These are phyloP conservation scores for Catharus bicknelli DNA, from an alignment of 2,113 vertebrate species.

Conservation along the genomic window DNA sequence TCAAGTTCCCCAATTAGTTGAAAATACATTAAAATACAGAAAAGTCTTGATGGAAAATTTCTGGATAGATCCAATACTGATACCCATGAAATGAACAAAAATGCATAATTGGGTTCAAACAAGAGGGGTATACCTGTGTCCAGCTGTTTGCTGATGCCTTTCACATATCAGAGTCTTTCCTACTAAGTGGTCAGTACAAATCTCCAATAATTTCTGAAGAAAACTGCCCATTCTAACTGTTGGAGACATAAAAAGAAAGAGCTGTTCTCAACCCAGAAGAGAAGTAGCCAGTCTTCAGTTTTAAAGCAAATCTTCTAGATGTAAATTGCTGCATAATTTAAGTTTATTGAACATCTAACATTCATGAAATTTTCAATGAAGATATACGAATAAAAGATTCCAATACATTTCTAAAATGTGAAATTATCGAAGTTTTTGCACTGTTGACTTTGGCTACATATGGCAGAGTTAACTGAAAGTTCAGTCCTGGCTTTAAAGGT, in stretches of 20 bases:
- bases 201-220: not conserved
- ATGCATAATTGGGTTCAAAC: not conserved
- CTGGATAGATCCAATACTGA: not conserved
- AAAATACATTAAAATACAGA: not conserved
- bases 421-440: conserved; percentile 69
- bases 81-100: not conserved
- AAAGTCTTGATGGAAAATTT: not conserved
- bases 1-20: not conserved
- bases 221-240: not conserved
- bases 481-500: conserved; percentile 26
- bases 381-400: conserved; percentile 49
- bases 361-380: conserved; percentile 68
- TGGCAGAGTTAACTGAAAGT: conserved; percentile 56
- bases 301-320: conserved; percentile 49
- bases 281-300: conserved; percentile 27
- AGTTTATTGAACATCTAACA: conserved; percentile 70
- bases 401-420: conserved; percentile 61
- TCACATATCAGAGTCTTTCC: not conserved
- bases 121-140: not conserved
- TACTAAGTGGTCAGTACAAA: not conserved
- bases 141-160: not conserved
- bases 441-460: conserved; percentile 38
- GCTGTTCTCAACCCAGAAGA: not conserved
- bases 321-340: conserved; percentile 71
- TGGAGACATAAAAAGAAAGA: not conserved